Percentiles rank a stretch among this genome's conserved stretches.
Evolutionary conservation across 1,140 invertebrate species (phyloP).

Genomic region (Bilobella aurantiaca): DNA sequence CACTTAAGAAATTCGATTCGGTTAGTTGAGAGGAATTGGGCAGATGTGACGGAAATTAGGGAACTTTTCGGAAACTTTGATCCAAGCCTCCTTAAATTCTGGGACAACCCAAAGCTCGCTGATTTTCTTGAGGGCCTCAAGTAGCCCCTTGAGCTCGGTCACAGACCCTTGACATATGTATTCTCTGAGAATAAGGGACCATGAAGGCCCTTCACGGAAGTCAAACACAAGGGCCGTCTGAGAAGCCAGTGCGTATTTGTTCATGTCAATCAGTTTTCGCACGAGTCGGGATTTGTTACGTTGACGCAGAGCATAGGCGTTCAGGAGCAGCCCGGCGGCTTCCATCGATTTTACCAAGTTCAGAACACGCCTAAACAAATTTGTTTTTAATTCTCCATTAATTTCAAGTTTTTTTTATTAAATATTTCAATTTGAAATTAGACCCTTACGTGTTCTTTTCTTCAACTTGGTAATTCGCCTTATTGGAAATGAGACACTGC

Average conservation of each 20-base stretch:
- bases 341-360: slow-evolving; percentile 15
- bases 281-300: slow-evolving; percentile 24
- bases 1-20: too few relatives aligned
- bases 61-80: slow-evolving; percentile 15
- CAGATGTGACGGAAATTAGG: slow-evolving; percentile 17
- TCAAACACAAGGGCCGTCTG: slow-evolving; percentile 22
- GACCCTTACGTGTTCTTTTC: slow-evolving; percentile 17
- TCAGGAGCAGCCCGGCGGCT: slow-evolving; percentile 13
- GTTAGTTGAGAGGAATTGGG: slow-evolving; percentile 21
- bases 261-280: slow-evolving; percentile 15
- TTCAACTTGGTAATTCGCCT: not conserved
- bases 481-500: not conserved
- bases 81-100: slow-evolving; percentile 24
- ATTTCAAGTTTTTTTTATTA: too few relatives aligned
- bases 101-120: slow-evolving; percentile 29
- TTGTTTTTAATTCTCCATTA: too few relatives aligned
- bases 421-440: not conserved
- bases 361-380: slow-evolving; percentile 15
- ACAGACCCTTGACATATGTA: slow-evolving; percentile 12
- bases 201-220: slow-evolving; percentile 9
- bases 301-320: slow-evolving; percentile 22
- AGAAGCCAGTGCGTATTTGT: slow-evolving; percentile 17
- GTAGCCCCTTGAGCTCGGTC: not conserved
- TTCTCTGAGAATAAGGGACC: slow-evolving; percentile 19
- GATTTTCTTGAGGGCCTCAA: slow-evolving; percentile 15